phyloP scores from a whole-genome alignment of 1,140 invertebrate genomes.

The Trinorchestia longiramus region DNA sequence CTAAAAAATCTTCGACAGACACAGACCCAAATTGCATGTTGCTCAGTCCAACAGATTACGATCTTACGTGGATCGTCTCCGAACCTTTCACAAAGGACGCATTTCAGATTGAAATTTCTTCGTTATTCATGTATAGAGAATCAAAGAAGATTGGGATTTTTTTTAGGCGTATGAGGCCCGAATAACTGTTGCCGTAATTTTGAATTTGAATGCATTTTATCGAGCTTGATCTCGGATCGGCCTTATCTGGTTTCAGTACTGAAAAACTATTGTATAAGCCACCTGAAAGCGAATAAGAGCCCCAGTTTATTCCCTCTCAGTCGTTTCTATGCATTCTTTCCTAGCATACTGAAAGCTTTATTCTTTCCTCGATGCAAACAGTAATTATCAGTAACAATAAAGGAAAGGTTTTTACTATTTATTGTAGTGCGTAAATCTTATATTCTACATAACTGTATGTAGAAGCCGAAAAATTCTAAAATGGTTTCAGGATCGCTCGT shows the following conservation, averaged over 20 bases:
- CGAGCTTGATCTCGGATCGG: neutral
- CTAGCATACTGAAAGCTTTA: neutral
- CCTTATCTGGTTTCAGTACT: neutral
- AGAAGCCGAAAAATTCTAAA: too few species aligned
- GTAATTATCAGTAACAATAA: neutral
- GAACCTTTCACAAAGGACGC: neutral
- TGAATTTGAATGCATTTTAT: neutral
- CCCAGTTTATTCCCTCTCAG: neutral
- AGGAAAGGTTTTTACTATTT: neutral
- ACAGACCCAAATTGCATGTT: neutral
- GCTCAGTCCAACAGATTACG: neutral
- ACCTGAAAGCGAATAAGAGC: neutral
- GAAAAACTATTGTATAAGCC: neutral
- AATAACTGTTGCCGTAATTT: slow-evolving; percentile 2
- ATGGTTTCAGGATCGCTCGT: neutral
- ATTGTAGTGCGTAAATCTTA: neutral
- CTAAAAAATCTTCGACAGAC: neutral
- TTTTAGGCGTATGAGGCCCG: neutral
- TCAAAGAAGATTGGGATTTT: neutral
- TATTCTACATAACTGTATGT: neutral
- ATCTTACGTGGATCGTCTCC: neutral
- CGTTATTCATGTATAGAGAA: neutral
- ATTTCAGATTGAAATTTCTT: neutral
- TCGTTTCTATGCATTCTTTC: neutral
- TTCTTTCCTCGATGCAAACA: neutral